Conservation (phyloP, 2,797 vertebrate species). For the Aplochiton taeniatus region DNA sequence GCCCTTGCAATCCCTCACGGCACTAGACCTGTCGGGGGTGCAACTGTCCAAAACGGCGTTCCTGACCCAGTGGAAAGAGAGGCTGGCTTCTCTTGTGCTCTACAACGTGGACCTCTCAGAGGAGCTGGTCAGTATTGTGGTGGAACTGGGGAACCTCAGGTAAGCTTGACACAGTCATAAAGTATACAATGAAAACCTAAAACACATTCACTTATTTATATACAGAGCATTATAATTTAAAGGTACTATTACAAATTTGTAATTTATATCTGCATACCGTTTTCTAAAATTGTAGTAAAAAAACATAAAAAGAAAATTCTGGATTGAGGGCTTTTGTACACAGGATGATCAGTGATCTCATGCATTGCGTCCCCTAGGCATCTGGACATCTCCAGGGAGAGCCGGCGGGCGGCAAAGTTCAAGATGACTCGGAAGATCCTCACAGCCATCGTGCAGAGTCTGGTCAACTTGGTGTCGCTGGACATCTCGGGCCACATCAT, state of each 20-base stretch:
- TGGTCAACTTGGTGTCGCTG: conserved; percentile 88
- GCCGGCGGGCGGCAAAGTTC: conserved; percentile 87
- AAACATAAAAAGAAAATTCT: no score
- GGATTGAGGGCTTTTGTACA: no score
- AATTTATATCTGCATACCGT: no score
- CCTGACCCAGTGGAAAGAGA: conserved; percentile 91
- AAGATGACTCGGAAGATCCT: conserved; percentile 91
- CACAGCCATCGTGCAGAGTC: conserved; percentile 85
- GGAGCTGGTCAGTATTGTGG: conserved; percentile 85
- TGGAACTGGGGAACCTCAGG: conserved; percentile 90
- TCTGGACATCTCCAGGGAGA: conserved; percentile 91
- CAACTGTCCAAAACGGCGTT: conserved; percentile 85
- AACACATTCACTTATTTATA: no score
- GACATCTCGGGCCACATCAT: conserved; percentile 96
- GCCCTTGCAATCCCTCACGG: conserved; percentile 84
- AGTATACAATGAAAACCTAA: no score
- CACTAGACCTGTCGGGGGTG: conserved; percentile 89
- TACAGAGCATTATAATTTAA: no score
- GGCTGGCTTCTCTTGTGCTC: conserved; percentile 90
- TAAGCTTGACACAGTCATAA: conserved; percentile 55
- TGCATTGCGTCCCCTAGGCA: conserved; percentile 73
- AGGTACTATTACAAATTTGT: no score
- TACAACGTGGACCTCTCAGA: conserved; percentile 96
- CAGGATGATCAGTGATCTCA: not conserved
- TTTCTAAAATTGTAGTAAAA: no score